Evolutionary conservation across 2,113 vertebrate species (phyloP), one percentile per base, ranked within the genome.

Genomic region (Nerophis ophidion): DNA sequence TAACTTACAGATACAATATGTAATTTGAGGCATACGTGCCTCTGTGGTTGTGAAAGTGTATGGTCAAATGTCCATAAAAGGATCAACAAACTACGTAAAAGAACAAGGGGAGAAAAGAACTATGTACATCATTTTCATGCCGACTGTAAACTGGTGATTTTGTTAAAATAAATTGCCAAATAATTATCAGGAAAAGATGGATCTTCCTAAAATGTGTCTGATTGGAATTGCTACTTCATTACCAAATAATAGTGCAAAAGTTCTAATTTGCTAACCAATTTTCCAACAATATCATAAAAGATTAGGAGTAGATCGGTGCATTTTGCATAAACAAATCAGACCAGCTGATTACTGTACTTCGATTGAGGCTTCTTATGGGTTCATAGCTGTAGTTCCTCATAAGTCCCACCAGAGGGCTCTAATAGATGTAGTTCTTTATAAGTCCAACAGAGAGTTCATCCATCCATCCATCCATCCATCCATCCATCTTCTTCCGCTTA

Each of bases 121-220:
- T 80, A 74, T 85, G 72, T 88, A 89, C 86, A 86, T 70, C 79
- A 84, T 85, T 81, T 83, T 88, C 87, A 89, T 77, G 80, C 78
- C 79, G 83, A 74, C 81, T 82, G 82, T 79, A 76, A 81, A 69
- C 46, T 65, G 61, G 53, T 57, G 74, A 64, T 76, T 82, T 74
- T 85, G 77, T 79, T 63, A 40, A 19, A 70, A 66, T 50, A 64
- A 66, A 66, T 63, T 58, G 42, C 36, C 60, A 77, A 60, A 75
- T 77, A 87, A 88, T 87, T 86, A 87, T 89, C 86, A 88, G 68
- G 67, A 80, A 71, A 80, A 71, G 52, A 49, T 80, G 76, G 56
- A 80, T 74, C 19, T 73, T 83, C 64, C 26, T 71, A 33, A 75
- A 47, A 58, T 68, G 57, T 38, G 60, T 52, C 14, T 51, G 11